A percentile compares a stretch with the other conserved stretches of the same genome.
Conservation (phyloP, 2,113 vertebrate genomes). For the Pan troglodytes region DNA sequence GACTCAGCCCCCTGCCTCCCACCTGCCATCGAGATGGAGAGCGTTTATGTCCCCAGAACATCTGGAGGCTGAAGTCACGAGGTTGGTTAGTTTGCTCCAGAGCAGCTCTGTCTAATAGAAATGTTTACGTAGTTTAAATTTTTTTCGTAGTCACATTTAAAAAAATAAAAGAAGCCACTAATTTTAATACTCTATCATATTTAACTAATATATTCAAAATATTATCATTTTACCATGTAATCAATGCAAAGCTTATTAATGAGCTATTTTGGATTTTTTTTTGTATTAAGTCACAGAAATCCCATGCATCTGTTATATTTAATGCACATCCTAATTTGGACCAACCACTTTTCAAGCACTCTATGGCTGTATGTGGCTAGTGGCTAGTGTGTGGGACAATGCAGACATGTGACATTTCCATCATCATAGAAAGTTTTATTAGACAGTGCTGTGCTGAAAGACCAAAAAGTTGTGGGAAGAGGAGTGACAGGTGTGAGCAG, state of each 20-base stretch:
- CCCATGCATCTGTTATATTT: not conserved
- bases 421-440: not conserved
- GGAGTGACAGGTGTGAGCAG: not conserved
- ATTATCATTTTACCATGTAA: conserved; percentile 23
- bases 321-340: not conserved
- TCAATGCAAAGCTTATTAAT: not conserved
- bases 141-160: not conserved
- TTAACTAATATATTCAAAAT: conserved; percentile 23
- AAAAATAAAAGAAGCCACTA: conserved; percentile 4
- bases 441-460: not conserved
- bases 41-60: not conserved
- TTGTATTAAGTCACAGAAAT: not conserved
- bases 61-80: not conserved
- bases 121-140: not conserved
- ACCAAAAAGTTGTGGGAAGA: not conserved
- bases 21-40: not conserved
- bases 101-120: not conserved
- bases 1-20: not conserved
- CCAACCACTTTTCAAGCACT: not conserved
- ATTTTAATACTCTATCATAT: conserved; percentile 12
- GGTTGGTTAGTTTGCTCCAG: not conserved
- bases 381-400: not conserved
- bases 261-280: not conserved
- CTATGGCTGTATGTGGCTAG: not conserved
- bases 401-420: not conserved